Conservation (phyloP, 2,113 vertebrate genomes). For the Corynorhinus townsendii region DNA sequence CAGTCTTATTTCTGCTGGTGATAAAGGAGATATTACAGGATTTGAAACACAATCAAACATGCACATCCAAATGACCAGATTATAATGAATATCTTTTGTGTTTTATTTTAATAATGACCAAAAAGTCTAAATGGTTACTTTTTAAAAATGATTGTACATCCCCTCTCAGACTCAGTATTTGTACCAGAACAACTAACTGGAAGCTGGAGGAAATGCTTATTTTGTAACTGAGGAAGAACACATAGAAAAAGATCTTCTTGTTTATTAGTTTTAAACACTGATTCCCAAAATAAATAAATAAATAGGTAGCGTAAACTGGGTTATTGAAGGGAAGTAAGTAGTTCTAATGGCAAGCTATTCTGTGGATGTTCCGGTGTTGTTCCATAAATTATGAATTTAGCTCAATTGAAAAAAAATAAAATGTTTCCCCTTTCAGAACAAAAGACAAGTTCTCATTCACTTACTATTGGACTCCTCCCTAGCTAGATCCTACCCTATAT, state of each 20-base stretch:
- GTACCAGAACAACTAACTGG: constrained; percentile 9
- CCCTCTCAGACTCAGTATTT: not conserved
- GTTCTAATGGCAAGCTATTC: not conserved
- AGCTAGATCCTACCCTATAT: not conserved
- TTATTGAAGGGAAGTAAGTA: not conserved
- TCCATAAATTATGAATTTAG: not conserved
- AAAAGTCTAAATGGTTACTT: not conserved
- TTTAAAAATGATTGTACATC: not conserved
- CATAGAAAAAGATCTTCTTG: not conserved
- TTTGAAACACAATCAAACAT: constrained; percentile 2
- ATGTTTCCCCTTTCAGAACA: not conserved
- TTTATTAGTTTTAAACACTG: constrained; percentile 21
- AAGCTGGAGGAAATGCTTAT: not conserved
- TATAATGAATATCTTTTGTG: constrained; percentile 33
- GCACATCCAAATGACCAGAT: constrained; percentile 4
- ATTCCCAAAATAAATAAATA: not conserved
- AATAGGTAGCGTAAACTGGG: not conserved
- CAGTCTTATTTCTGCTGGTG: constrained; percentile 30
- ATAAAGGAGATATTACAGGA: constrained; percentile 37
- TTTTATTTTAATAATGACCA: constrained; percentile 22
- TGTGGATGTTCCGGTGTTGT: not conserved
- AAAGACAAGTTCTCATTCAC: not conserved
- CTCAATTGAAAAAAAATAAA: constrained; percentile 6
- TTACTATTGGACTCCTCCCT: not conserved
- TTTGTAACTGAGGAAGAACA: constrained; percentile 2